phyloP scores from a whole-genome alignment of 2,113 vertebrate species.

The Lophotis ruficrista region DNA sequence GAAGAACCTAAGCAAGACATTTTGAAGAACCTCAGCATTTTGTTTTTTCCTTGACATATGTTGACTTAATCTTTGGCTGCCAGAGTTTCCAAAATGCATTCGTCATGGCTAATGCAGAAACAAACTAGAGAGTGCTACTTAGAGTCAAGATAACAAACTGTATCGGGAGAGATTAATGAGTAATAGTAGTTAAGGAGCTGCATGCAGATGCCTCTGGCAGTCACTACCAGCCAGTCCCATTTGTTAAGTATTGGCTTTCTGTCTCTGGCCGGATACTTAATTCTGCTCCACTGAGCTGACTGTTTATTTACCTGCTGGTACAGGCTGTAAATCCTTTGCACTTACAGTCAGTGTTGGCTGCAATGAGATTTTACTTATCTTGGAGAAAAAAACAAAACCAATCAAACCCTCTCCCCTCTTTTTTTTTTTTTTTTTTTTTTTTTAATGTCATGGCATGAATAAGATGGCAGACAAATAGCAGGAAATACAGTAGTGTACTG shows the following conservation, averaged over 20 bases:
- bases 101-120: constrained; percentile 57
- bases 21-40: constrained; percentile 31
- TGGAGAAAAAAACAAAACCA: not conserved
- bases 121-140: constrained; percentile 41
- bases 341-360: constrained; percentile 24
- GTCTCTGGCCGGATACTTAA: constrained; percentile 60
- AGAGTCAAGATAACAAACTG: constrained; percentile 50
- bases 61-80: constrained; percentile 44
- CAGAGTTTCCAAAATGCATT: constrained; percentile 53
- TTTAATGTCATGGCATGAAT: not conserved
- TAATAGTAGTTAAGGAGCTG: constrained; percentile 40
- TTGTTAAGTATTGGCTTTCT: constrained; percentile 74
- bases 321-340: constrained; percentile 57
- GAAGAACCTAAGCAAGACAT: not conserved
- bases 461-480: not conserved
- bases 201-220: constrained; percentile 48
- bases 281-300: constrained; percentile 46
- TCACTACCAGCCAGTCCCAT: not conserved
- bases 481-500: not conserved
- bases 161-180: constrained; percentile 52
- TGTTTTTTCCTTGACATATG: constrained; percentile 6
- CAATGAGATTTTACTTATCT: constrained; percentile 21
- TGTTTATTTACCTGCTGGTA: constrained; percentile 65
- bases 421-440: not conserved
- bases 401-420: not conserved